phyloP scores from a whole-genome alignment of 2,113 vertebrate species.

The Myotis yumanensis region DNA sequence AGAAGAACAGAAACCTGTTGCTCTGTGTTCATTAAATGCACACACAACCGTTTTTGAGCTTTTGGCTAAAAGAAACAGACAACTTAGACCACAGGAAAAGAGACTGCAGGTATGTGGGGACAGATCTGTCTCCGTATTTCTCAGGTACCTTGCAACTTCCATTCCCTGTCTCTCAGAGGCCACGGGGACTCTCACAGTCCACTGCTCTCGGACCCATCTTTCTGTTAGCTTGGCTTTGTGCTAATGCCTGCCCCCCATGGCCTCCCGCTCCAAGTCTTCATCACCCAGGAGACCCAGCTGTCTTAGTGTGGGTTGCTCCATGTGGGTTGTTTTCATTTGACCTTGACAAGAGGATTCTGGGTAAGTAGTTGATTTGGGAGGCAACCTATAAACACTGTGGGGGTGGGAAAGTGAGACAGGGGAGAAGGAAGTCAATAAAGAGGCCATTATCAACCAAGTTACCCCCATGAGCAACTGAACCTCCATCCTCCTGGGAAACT shows the following conservation, averaged over 20 bases:
- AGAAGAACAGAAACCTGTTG: neutral
- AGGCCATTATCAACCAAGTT: neutral
- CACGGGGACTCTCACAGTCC: too few relatives aligned
- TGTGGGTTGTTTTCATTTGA: neutral
- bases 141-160: neutral
- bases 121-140: neutral
- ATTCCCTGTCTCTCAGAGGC: neutral
- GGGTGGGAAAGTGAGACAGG: neutral
- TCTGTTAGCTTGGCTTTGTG: neutral
- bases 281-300: fast-evolving
- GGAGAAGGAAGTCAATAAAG: neutral
- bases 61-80: neutral
- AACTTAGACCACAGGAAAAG: too few relatives aligned
- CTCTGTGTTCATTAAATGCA: neutral
- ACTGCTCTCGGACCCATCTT: neutral
- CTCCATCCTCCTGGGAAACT: neutral
- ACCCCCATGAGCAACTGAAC: neutral
- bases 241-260: neutral
- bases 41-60: neutral
- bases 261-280: neutral
- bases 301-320: neutral
- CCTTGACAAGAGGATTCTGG: neutral
- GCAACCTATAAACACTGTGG: neutral
- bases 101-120: too few relatives aligned
- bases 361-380: neutral